Base-by-base conservation (phyloP, 2,113 vertebrate genomes). In the Nibea coibor region DNA sequence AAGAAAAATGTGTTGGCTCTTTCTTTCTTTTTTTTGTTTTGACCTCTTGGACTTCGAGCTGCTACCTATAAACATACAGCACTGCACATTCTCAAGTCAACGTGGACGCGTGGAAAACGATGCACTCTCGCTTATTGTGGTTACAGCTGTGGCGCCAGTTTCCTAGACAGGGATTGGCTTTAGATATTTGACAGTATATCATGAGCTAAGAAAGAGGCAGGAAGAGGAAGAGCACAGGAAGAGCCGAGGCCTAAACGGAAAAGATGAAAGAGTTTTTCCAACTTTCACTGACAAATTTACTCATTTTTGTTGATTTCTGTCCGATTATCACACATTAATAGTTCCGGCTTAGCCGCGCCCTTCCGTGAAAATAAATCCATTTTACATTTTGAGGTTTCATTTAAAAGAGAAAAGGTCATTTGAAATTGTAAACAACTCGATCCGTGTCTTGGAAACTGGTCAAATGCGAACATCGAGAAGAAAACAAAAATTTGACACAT, bases 31-130 rank as follows among this genome's bases (percentile, higher is more conserved):
- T 8, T 39, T 39, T 39, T 35, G 31, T 35, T 35, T 64, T 72
- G 61, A 68, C 43, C 67, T 84, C 42, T 80, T 72, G 79, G 71
- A 90, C 72, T 78, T 84, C 10, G 14, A 84, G 64, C 79, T 74
- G 78, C 87, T 81, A 76, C 82, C 75, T 39, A 68, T 81, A 57
- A 39, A 71, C 77, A 57, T n/a, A 78, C 57, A 58, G 66, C 75
- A 57, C 54, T 73, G 74, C 67, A 87, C 79, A 78, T 89, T 91
- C 88, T 78, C 76, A 80, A 66, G 74, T 90, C 80, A 75, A 67
- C 54, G 54, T 48, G 70, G 69, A 80, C 62, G 4, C 45, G 71
- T 70, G 51, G 73, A 59, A 53, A 79, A 75, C 56, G 50, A 66
- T n/a, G 50, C 15, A 2, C 53, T 56, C 42, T 39, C 51, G 51